Evolutionary conservation across 2,113 vertebrate species (phyloP).

Genomic region (Falcunculus frontatus): DNA sequence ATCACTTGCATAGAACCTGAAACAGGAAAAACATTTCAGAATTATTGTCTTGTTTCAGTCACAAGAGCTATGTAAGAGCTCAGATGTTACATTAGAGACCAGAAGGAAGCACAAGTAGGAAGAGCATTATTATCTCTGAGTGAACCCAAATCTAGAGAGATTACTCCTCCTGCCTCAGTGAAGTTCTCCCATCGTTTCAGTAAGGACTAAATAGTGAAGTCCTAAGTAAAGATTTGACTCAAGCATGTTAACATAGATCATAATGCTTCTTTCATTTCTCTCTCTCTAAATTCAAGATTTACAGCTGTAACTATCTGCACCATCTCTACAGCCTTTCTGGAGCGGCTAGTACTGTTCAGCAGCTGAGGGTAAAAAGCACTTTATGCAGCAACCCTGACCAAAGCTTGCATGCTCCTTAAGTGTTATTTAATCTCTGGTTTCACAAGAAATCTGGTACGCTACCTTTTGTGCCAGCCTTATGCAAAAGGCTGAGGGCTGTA

Average conservation of each 20-base stretch:
- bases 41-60: not conserved
- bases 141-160: not conserved
- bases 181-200: not conserved
- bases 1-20: conserved; percentile 98
- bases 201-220: not conserved
- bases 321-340: not conserved
- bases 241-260: not conserved
- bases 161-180: not conserved
- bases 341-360: not conserved
- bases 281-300: not conserved
- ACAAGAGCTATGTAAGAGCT: not conserved
- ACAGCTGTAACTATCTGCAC: not conserved
- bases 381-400: not conserved
- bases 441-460: not conserved
- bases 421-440: not conserved
- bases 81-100: not conserved
- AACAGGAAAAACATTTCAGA: not conserved
- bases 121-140: not conserved
- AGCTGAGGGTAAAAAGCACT: not conserved
- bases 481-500: not conserved
- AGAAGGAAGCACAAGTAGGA: not conserved
- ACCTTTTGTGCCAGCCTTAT: not conserved
- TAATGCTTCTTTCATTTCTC: not conserved
- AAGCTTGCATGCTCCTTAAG: not conserved
- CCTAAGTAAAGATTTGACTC: not conserved